These are phyloP conservation scores for Anoplophora glabripennis DNA, from an alignment of 1,140 invertebrate species.

Conservation along the genomic window DNA sequence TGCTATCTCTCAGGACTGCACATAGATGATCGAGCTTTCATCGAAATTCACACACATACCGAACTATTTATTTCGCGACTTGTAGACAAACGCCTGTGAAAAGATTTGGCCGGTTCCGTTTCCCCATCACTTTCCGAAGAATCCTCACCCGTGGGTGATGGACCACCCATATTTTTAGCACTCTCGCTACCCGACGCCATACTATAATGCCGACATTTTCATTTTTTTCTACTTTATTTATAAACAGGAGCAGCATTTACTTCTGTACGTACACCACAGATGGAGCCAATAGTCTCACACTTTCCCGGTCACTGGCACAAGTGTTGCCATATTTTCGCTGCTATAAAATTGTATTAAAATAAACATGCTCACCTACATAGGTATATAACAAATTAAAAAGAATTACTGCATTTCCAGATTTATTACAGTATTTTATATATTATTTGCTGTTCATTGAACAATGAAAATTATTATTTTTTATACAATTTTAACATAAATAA, in stretches of 20 bases:
- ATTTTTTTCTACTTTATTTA: constrained; percentile 31
- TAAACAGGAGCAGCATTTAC: constrained; percentile 14
- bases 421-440: too few species aligned
- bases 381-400: too few species aligned
- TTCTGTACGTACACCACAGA: too few species aligned
- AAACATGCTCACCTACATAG: too few species aligned
- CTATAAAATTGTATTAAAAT: too few species aligned
- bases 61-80: constrained; percentile 62
- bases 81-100: constrained; percentile 64
- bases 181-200: constrained; percentile 37
- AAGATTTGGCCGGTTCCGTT: constrained; percentile 62
- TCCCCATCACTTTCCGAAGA: constrained; percentile 67
- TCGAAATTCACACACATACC: constrained; percentile 50
- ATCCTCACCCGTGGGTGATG: constrained; percentile 49
- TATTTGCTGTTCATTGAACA: too few species aligned
- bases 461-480: too few species aligned
- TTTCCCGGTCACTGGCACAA: too few species aligned
- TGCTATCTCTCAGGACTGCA: constrained; percentile 25
- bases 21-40: constrained; percentile 10
- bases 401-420: too few species aligned
- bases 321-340: too few species aligned
- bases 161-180: constrained; percentile 39
- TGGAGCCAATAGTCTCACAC: too few species aligned
- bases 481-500: too few species aligned
- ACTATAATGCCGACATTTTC: constrained; percentile 29